Conservation (phyloP, 2,113 vertebrate species). For the Nerophis lumbriciformis region DNA sequence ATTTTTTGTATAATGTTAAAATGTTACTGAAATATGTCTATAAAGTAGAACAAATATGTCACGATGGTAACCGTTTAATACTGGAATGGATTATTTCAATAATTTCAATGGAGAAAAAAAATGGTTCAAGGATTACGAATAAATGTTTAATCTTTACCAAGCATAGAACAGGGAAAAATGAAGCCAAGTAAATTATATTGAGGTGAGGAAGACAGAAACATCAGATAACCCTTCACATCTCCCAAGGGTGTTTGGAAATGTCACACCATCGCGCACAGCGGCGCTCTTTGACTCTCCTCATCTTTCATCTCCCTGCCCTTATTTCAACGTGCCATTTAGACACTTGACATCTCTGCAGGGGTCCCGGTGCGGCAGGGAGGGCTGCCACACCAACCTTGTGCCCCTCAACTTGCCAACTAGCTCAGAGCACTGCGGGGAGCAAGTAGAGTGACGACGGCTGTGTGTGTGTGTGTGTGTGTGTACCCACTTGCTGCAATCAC, state of each 20-base stretch:
- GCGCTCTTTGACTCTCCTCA: slow-evolving; percentile 50
- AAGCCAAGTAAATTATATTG: slow-evolving; percentile 23
- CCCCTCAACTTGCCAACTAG: slow-evolving; percentile 45
- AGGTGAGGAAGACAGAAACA: slow-evolving; percentile 23
- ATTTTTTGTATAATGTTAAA: too few relatives aligned
- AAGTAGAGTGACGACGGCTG: slow-evolving; percentile 2
- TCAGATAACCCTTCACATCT: slow-evolving; percentile 32
- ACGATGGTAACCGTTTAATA: background rate
- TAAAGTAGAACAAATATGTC: too few relatives aligned
- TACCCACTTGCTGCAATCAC: slow-evolving; percentile 34
- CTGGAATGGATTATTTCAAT: too few relatives aligned
- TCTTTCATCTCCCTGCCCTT: slow-evolving; percentile 52
- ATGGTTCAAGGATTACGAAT: too few relatives aligned
- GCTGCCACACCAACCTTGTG: slow-evolving; percentile 47
- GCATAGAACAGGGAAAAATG: slow-evolving; percentile 17
- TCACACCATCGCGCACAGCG: slow-evolving; percentile 48
- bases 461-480: slow-evolving; percentile 17
- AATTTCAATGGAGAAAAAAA: background rate
- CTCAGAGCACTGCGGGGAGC: slow-evolving; percentile 32
- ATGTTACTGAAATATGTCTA: too few relatives aligned
- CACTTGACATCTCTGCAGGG: slow-evolving; percentile 64
- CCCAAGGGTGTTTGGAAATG: slow-evolving; percentile 51
- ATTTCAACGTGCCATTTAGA: slow-evolving; percentile 66
- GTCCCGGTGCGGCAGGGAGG: slow-evolving; percentile 46
- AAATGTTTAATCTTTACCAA: background rate